A percentile compares a stretch with the other conserved stretches of the same genome.
These are phyloP conservation scores for Fragum sueziense DNA, from an alignment of 2,888 invertebrate genomes.

Conservation along the genomic window DNA sequence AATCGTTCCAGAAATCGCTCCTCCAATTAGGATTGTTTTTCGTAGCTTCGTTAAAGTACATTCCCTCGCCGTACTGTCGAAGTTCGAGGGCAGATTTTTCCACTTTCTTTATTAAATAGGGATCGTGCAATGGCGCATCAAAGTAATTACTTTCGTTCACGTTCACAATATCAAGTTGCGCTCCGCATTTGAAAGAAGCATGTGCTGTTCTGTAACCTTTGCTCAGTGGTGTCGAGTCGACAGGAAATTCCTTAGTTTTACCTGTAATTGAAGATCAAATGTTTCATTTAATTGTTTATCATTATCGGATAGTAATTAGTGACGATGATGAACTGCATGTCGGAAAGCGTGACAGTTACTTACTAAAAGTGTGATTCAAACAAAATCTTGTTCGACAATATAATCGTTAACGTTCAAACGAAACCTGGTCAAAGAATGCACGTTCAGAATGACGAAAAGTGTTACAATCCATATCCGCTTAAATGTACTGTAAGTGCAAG, in stretches of 20 bases:
- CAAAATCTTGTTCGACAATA: no score
- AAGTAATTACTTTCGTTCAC: neutral
- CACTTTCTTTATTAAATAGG: neutral
- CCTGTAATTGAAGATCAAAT: no score
- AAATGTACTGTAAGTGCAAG: no score
- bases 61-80: constrained; percentile 56
- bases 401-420: no score
- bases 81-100: constrained; percentile 15
- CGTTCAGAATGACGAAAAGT: no score
- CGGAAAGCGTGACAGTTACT: no score
- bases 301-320: no score
- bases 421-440: no score
- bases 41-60: constrained; percentile 66
- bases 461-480: no score
- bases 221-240: constrained; percentile 37
- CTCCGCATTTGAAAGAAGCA: constrained; percentile 28
- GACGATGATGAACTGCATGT: no score
- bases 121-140: neutral
- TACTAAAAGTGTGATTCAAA: no score
- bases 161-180: neutral
- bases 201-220: constrained; percentile 54
- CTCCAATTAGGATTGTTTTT: constrained; percentile 65
- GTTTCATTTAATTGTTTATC: no score
- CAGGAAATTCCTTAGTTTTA: constrained; percentile 17
- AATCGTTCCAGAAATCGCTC: constrained; percentile 66